phyloP scores from a whole-genome alignment of 2,888 invertebrate species.

The Sminthurides aquaticus region DNA sequence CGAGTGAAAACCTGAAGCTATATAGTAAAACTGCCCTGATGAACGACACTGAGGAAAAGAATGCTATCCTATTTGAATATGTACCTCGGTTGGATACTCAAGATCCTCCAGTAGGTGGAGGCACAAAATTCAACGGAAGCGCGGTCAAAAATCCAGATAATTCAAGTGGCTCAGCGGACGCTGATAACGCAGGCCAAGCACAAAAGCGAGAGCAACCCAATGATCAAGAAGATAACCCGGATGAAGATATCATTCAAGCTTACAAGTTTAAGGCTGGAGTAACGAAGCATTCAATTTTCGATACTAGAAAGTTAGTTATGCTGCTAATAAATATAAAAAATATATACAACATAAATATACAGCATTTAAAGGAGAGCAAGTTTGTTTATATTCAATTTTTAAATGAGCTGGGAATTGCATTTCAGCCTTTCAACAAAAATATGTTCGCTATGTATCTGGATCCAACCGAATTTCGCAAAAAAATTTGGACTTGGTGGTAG shows the following conservation, averaged over 20 bases:
- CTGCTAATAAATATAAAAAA: neutral
- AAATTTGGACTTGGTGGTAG: slow-evolving; percentile 22
- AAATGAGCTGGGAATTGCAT: no score
- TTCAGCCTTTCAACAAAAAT: slow-evolving; percentile 14
- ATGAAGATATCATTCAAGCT: slow-evolving; percentile 2
- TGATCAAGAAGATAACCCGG: neutral
- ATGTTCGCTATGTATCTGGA: slow-evolving; percentile 29
- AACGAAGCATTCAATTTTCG: slow-evolving; percentile 7
- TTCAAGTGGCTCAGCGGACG: neutral
- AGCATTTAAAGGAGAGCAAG: neutral
- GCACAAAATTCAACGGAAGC: neutral
- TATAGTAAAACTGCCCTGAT: no score
- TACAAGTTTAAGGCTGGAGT: neutral
- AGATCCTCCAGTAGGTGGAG: slow-evolving; percentile 1
- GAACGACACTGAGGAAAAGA: neutral
- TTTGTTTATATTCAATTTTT: neutral
- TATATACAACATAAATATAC: neutral
- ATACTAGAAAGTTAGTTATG: slow-evolving; percentile 7
- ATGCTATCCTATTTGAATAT: slow-evolving; percentile 2
- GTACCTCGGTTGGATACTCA: neutral
- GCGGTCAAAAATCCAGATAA: neutral
- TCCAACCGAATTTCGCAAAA: slow-evolving; percentile 30
- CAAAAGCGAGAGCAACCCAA: neutral
- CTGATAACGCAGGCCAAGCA: neutral
- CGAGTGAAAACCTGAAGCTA: no score